Percentiles rank a stretch among this genome's conserved stretches.
Evolutionary conservation across 2,797 vertebrate genomes (phyloP).

Genomic region (Myioborus miniatus): DNA sequence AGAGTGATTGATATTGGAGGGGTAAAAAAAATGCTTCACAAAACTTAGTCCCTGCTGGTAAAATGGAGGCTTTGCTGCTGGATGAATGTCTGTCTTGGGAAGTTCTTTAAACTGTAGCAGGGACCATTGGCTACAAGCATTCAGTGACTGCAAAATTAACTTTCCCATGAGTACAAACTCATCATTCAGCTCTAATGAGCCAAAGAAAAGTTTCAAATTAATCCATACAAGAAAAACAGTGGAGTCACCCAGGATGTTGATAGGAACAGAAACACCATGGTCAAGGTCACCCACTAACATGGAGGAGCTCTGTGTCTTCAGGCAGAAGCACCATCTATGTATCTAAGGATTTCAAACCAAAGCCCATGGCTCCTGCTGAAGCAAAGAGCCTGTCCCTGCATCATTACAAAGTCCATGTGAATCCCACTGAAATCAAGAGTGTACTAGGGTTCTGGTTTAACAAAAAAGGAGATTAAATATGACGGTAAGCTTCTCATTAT

Average conservation of each 20-base stretch:
- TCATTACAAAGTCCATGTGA: neutral
- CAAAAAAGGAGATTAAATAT: neutral
- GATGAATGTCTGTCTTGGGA: neutral
- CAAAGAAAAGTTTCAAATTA: slow-evolving; percentile 2
- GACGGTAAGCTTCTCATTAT: neutral
- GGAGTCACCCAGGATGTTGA: neutral
- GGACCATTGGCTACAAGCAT: neutral
- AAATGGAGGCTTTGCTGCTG: neutral
- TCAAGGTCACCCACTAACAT: neutral
- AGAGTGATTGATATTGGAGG: neutral
- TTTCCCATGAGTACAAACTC: neutral
- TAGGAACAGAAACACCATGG: neutral
- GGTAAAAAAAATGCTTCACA: neutral
- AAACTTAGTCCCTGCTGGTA: neutral
- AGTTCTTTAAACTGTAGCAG: neutral
- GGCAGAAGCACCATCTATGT: neutral
- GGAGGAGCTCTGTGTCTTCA: neutral
- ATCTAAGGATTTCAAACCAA: neutral
- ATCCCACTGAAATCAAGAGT: neutral
- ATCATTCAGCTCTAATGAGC: slow-evolving; percentile 14
- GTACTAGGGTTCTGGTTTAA: neutral
- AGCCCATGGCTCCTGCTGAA: neutral
- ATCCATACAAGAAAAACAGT: neutral
- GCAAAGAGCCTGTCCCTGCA: neutral
- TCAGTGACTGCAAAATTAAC: neutral